Evolutionary conservation across 2,888 invertebrate genomes (phyloP).

Genomic region (Pimpla rufipes): DNA sequence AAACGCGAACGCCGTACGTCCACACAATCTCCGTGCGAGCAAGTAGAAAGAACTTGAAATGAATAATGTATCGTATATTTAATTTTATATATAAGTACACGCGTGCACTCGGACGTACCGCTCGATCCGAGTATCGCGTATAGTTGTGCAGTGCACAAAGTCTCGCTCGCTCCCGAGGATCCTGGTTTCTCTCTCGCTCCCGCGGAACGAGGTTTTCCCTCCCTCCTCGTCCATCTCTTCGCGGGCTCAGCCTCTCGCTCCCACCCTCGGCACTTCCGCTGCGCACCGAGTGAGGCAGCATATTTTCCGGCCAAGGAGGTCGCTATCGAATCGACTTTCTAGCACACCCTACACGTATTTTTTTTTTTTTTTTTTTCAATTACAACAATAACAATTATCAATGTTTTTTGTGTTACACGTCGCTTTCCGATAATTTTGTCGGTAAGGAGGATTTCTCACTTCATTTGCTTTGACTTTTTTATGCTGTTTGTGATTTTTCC

Average conservation of each 20-base stretch:
- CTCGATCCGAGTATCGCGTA: slow-evolving; percentile 20
- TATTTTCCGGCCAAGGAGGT: slow-evolving; percentile 81
- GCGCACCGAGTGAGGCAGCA: slow-evolving; percentile 81
- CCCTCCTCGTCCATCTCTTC: slow-evolving; percentile 67
- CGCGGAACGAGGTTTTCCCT: slow-evolving; percentile 68
- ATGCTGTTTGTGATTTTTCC: too few relatives aligned
- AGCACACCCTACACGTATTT: slow-evolving; percentile 73
- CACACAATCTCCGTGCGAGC: slow-evolving; percentile 80
- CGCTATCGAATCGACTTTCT: slow-evolving; percentile 83
- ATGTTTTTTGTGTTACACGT: too few relatives aligned
- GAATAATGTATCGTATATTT: slow-evolving; percentile 86
- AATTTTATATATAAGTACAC: slow-evolving; percentile 80
- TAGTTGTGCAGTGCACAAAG: slow-evolving; percentile 16
- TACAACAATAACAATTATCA: too few relatives aligned
- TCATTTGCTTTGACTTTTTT: too few relatives aligned
- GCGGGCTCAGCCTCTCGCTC: slow-evolving; percentile 54
- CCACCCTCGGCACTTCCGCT: slow-evolving; percentile 56
- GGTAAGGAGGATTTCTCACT: too few relatives aligned
- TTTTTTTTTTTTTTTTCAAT: too few relatives aligned
- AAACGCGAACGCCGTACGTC: slow-evolving; percentile 75
- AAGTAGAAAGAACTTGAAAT: slow-evolving; percentile 85
- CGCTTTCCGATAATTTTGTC: too few relatives aligned
- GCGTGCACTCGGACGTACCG: slow-evolving; percentile 64
- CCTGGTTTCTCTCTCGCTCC: slow-evolving; percentile 58
- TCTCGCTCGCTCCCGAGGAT: slow-evolving; percentile 9